Evolutionary conservation across 2,113 vertebrate species (phyloP), one percentile per base, ranked within the genome.

Genomic region (Vulpes vulpes): DNA sequence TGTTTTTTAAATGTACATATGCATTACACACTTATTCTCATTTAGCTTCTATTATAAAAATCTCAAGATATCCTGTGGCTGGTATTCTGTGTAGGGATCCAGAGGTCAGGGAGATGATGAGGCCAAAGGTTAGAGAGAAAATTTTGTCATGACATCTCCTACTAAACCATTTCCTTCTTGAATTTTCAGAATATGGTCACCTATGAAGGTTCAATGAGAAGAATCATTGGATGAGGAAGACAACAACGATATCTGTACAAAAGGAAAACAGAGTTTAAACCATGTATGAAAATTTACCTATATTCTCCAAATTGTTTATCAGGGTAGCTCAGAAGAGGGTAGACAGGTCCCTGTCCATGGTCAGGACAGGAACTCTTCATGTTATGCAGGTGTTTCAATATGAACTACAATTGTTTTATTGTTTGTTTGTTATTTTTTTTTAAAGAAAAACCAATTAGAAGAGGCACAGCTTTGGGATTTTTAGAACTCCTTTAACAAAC

Each of bases 161-260:
- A 38, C 22, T 60, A 80, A 80, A 91, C 74, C 60, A 76, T 23
- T 95, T 81, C 76, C 30, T 55, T 73, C 49, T 79, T 76, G 64
- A 78, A 89, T 89, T 97, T 97, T 92, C 65, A 89, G 76, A 76
- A 94, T 62, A 76, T 30, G 32, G 69, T 60, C 27, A 81, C 32
- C 64, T 59, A 23, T 9, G 67, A 82, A 94, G 43, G 35, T 80
- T 59, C 23, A 93, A 1, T 73, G n/a, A 92, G 60, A 92, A 84
- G 15, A 81, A 53, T 78, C 30, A 11, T 25, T 82, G 55, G 55
- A 57, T 74, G 59, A 95, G n/a, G 62, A 95, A 78, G 79, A 80
- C 22, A 91, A 82, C 88, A 64, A n/a, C 30, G 22, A 2, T 43
- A 69, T 49, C 67, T 60, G 20, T 57, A 73, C 16, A 84, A 78